Evolutionary conservation across 1,140 invertebrate species (phyloP), one percentile per base, ranked within the genome.

Genomic region (Plutomurus gul): DNA sequence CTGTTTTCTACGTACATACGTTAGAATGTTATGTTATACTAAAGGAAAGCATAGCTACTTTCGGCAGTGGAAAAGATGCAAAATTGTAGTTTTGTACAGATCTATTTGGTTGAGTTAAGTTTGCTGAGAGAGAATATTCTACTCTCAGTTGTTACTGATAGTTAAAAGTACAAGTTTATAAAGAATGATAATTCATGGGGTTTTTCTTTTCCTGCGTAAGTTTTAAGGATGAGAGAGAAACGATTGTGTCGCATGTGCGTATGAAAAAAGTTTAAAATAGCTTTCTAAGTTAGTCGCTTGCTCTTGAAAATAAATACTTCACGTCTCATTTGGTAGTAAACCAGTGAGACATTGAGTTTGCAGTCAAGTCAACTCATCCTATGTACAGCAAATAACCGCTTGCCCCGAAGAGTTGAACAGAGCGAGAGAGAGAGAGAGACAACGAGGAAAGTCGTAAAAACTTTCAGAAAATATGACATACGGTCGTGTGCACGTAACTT

Each of bases 251-350:
- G 18, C 47, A 18, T 65, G 27, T 65, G 56, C 27, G 56, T 33
- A 33, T 65, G 27, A 51, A 65, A 65, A 60, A 65, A 65, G 56
- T 65, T 65, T 36, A 65, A 65, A 65, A 65, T 65, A 33, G 27
- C 56, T 65, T 16, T 65, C 13, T n/a, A 65, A 65, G 56, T 33
- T 65, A 33, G 25, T 33, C 56, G 27, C 11, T 49, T 27, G 10
- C 56, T n/a, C 27, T 33, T n/a, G 27, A 36, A 65, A 65, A 65
- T 25, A 65, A 65, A 65, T 65, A 27, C 56, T 65, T 65, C 56
- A 65, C 56, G 56, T 65, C 56, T 65, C 56, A 65, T 65, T 65
- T 33, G 56, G 56, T 65, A 65, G 27, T 65, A 65, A 65, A 65
- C 56, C 36, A 8, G 56, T 65, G 56, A 65, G 56, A 65, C 30